Base-by-base conservation (phyloP, 2,888 invertebrate species). In the Heteromurus nitidus region DNA sequence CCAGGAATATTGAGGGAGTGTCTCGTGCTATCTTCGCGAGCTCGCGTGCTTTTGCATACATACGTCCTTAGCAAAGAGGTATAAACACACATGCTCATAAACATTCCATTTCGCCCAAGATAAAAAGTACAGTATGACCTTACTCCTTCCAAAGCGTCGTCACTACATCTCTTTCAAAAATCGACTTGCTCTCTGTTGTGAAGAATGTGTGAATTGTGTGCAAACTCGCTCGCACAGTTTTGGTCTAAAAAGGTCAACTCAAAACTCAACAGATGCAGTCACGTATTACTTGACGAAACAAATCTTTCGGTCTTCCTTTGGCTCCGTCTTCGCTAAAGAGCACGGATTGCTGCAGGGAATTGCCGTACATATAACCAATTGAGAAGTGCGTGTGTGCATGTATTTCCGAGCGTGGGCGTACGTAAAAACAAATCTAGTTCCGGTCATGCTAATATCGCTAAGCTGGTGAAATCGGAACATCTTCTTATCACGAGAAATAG, bases 361-460 rank as follows among this genome's bases (percentile, higher is more conserved):
- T 3, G 47, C 47, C 3, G 47, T n/a, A n/a, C n/a, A n/a, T n/a
- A n/a, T n/a, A n/a, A n/a, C n/a, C n/a, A n/a, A n/a, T 44, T 30
- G 36, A 31, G 11, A 72, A 72, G 62, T 72, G 72, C 72, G 72
- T 72, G 72, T 42, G 47, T 47, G n/a, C 47, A 58, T 70, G 31
- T 64, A 31, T 18, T 42, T 72, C 18, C 3, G 20, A 47, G 72
- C 47, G 72, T 72, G 72, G 72, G 72, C 24, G 72, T 44, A 18
- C 60, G 72, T 72, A 60, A 72, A 72, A 72, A 72, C 72, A 72
- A 72, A 72, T 72, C 72, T 47, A 62, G 72, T 72, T 72, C 72
- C 62, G 72, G 60, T 72, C 70, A n/a, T n/a, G n/a, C n/a, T n/a
- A n/a, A n/a, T n/a, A n/a, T n/a, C n/a, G n/a, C n/a, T n/a, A n/a